A percentile compares a stretch with the other conserved stretches of the same genome.
Evolutionary conservation across 2,797 vertebrate species (phyloP).

Genomic region (Decapterus maruadsi): DNA sequence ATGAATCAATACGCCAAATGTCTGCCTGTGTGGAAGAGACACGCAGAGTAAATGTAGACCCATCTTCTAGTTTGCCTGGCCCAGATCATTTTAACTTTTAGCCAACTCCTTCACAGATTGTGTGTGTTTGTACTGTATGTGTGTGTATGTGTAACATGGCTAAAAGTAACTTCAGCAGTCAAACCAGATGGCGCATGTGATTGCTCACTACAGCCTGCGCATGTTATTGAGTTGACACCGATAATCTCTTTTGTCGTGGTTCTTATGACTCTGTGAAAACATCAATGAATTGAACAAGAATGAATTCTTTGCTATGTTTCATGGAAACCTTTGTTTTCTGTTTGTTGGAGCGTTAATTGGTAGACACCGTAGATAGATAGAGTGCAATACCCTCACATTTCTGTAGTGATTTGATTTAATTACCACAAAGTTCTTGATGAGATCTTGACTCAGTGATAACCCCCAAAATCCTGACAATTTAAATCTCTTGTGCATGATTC

Average conservation of each 20-base stretch:
- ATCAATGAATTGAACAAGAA: constrained; percentile 12
- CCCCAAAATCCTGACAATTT: too few species aligned
- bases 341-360: constrained; percentile 25
- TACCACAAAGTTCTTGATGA: background rate
- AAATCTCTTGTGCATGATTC: background rate
- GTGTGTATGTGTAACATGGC: background rate
- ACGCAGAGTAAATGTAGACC: constrained; percentile 37
- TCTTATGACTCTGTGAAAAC: constrained; percentile 54
- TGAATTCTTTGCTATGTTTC: constrained; percentile 26
- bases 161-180: constrained; percentile 38
- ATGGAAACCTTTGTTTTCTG: constrained; percentile 51
- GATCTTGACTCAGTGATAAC: too few species aligned
- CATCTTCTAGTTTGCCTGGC: constrained; percentile 23
- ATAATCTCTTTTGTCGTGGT: constrained; percentile 44
- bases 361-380: background rate
- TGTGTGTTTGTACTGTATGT: background rate
- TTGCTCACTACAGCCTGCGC: constrained; percentile 38
- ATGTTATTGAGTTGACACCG: constrained; percentile 44
- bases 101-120: constrained; percentile 35
- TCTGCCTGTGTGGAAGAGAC: constrained; percentile 33
- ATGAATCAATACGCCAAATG: constrained; percentile 67
- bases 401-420: background rate
- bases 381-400: background rate
- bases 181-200: constrained; percentile 61
- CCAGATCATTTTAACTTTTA: constrained; percentile 27